Evolutionary conservation across 2,113 vertebrate genomes (phyloP), one percentile per base, ranked within the genome.

Genomic region (Microtus ochrogaster): DNA sequence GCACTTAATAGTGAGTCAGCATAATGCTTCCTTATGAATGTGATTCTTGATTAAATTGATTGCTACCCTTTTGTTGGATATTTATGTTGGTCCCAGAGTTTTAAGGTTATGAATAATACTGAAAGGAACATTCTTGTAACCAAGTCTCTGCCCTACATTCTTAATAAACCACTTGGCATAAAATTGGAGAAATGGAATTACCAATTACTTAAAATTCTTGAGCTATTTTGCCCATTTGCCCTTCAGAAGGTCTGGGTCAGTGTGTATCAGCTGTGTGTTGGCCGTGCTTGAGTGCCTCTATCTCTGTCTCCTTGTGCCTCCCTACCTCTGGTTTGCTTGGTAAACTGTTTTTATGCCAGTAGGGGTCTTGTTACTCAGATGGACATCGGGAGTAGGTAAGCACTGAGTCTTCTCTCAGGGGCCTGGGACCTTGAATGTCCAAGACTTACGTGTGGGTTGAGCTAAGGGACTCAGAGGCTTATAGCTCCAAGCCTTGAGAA

Each of bases 1-100:
- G 9, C 19, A 91, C 44, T 89, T 74, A 33, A 39, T 65, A 77
- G 30, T 73, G 49, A 79, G 93, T 76, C 30, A 87, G 58, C 58
- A 92, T 26, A 86, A 93, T 95, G 77, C 33, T 90, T 86, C 88
- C 76, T 5, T 94, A 39, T 95, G 58, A 39, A 14, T 94, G 2
- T 92, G 66, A 85, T 96, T 49, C 52, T 92, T 47, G 8, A 93
- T 76, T 94, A 93, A 49, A 21, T 95, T 96, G 95, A 58, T 94
- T 36, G 81, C 26, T 89, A 28, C 5, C 26, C 66, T 85, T 95
- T 84, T 91, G 55, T 93, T 92, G 55, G 72, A 44, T 21, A 21
- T 96, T 93, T 95, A 73, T 92, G 21, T 92, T 91, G 61, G 44
- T 93, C 11, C 30, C 36, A 61, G 44, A 49, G 39, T 78, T 95